Evolutionary conservation across 1,140 invertebrate genomes (phyloP).

Genomic region (Polypedilum vanderplanki): DNA sequence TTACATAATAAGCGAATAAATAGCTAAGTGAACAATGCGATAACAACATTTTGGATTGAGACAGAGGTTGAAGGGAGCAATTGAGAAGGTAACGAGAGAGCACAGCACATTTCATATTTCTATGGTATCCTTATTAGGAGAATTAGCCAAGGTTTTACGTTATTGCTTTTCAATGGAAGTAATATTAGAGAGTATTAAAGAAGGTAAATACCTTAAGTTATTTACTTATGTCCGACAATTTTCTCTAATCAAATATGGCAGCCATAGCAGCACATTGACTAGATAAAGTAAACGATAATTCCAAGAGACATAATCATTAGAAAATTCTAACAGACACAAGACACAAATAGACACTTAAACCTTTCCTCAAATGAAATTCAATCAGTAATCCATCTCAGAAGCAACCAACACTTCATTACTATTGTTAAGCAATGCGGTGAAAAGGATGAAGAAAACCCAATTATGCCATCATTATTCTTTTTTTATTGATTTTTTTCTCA

Average conservation of each 20-base stretch:
- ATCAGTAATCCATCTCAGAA: background rate
- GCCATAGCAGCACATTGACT: no score
- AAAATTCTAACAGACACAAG: background rate
- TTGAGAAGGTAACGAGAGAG: no score
- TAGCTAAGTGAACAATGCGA: no score
- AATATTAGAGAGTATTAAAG: background rate
- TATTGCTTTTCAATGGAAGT: conserved; percentile 4
- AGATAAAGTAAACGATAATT: no score
- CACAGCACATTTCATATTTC: background rate
- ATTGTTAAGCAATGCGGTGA: background rate
- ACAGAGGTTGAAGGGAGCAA: no score
- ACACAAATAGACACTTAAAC: background rate
- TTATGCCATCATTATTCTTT: conserved; percentile 16
- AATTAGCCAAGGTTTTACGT: background rate
- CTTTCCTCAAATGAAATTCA: background rate
- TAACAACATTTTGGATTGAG: no score
- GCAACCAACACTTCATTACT: no score
- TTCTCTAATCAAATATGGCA: no score
- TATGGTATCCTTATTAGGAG: background rate
- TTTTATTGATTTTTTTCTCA: conserved; percentile 16
- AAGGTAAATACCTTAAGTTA: no score
- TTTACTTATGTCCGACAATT: no score
- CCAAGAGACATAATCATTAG: no score
- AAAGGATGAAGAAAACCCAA: background rate
- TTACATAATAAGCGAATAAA: no score